phyloP scores from a whole-genome alignment of 2,888 invertebrate genomes.

The Furcula furcula region DNA sequence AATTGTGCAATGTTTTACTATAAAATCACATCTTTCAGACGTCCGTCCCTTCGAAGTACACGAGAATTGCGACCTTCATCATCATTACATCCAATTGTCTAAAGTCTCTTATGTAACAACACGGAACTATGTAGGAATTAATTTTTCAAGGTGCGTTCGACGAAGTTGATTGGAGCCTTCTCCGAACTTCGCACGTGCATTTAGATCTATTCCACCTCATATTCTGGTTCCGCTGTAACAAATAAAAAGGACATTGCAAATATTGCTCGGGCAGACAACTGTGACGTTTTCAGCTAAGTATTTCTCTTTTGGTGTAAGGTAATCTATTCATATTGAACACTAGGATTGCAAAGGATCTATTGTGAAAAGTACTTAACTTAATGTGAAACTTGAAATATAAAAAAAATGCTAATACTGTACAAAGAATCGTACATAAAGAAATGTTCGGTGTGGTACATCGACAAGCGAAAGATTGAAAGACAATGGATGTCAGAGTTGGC shows the following conservation, averaged over 20 bases:
- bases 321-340: too few species aligned
- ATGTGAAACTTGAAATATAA: too few species aligned
- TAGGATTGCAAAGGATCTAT: too few species aligned
- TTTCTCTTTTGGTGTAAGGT: too few species aligned
- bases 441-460: conserved; percentile 16
- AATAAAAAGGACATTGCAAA: conserved; percentile 41
- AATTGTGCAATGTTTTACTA: conserved; percentile 4
- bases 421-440: not conserved
- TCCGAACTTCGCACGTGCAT: conserved; percentile 58
- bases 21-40: not conserved
- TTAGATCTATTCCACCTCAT: conserved; percentile 76
- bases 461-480: conserved; percentile 53
- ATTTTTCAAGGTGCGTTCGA: not conserved
- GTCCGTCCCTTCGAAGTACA: not conserved
- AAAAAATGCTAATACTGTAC: not conserved
- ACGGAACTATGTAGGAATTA: conserved; percentile 1
- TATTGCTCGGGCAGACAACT: conserved; percentile 7
- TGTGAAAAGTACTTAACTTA: too few species aligned
- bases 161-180: conserved; percentile 18
- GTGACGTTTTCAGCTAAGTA: too few species aligned
- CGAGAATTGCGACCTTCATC: not conserved
- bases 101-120: conserved; percentile 9
- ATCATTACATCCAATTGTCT: conserved; percentile 2
- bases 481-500: conserved; percentile 64
- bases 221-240: conserved; percentile 71